A percentile compares a stretch with the other conserved stretches of the same genome.
Evolutionary conservation across 2,888 invertebrate genomes (phyloP).

Genomic region (Spatulosminthurus flaviceps): DNA sequence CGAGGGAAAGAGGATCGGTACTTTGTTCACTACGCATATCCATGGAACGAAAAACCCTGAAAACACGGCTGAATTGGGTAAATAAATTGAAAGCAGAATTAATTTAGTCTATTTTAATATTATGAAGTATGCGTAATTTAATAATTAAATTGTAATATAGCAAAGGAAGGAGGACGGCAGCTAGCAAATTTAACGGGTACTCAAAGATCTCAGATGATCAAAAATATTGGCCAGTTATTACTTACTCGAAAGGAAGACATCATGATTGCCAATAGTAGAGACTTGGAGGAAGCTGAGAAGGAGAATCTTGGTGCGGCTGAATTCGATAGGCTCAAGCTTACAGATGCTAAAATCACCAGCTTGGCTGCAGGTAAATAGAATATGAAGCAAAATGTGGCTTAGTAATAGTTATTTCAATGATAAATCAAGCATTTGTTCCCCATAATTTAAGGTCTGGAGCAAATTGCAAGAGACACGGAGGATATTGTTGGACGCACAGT

Average conservation of each 20-base stretch:
- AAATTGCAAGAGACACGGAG: constrained; percentile 71
- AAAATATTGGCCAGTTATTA: constrained; percentile 87
- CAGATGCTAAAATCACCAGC: constrained; percentile 83
- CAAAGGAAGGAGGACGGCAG: constrained; percentile 84
- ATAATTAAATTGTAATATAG: constrained; percentile 71
- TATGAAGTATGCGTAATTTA: not conserved
- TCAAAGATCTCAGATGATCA: constrained; percentile 87
- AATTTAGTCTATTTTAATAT: too few relatives aligned
- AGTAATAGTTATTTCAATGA: too few relatives aligned
- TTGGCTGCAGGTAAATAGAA: constrained; percentile 75
- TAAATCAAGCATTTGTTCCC: too few relatives aligned
- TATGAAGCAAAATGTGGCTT: too few relatives aligned
- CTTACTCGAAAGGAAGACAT: constrained; percentile 82
- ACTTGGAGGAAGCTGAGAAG: constrained; percentile 81
- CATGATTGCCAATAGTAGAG: constrained; percentile 87
- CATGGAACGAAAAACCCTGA: constrained; percentile 80
- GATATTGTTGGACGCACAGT: constrained; percentile 74
- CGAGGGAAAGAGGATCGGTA: constrained; percentile 92
- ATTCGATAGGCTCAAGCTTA: constrained; percentile 84
- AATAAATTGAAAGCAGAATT: not conserved
- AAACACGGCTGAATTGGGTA: constrained; percentile 91
- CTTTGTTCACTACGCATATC: constrained; percentile 84
- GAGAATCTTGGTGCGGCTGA: constrained; percentile 83
- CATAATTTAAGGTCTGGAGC: constrained; percentile 77
- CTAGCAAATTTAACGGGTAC: constrained; percentile 82